A percentile compares a stretch with the other conserved stretches of the same genome.
phyloP scores from a whole-genome alignment of 2,888 invertebrate genomes.

The Diarsia rubi region DNA sequence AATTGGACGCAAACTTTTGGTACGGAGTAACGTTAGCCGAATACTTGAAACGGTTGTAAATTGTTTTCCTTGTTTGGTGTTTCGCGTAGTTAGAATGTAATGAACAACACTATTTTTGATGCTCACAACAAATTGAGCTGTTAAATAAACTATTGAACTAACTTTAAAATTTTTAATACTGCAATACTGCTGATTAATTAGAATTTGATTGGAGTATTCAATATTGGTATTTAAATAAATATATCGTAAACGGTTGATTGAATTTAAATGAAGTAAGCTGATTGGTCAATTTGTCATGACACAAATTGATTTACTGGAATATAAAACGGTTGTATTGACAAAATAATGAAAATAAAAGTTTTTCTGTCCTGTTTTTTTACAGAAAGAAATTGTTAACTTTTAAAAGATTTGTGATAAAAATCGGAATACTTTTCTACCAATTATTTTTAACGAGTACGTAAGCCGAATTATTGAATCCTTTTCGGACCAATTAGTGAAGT shows the following conservation, averaged over 20 bases:
- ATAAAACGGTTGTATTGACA: background rate
- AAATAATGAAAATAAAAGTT: background rate
- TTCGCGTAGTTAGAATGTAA: background rate
- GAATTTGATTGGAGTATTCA: constrained; percentile 12
- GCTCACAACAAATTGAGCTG: background rate
- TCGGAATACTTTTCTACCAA: background rate
- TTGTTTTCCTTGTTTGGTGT: constrained; percentile 29
- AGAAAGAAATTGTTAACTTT: background rate
- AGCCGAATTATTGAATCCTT: background rate
- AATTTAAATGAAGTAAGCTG: background rate
- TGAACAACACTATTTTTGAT: background rate
- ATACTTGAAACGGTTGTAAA: constrained; percentile 33
- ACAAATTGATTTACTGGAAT: background rate
- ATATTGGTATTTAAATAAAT: constrained; percentile 11
- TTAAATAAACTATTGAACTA: background rate
- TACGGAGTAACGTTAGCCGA: constrained; percentile 23
- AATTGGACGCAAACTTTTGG: constrained; percentile 59
- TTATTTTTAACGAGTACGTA: constrained; percentile 15
- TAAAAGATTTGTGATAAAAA: background rate
- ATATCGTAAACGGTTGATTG: background rate
- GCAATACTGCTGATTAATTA: background rate
- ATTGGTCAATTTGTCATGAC: background rate
- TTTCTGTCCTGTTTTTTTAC: background rate
- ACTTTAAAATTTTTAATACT: background rate
- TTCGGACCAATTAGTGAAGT: constrained; percentile 6